Percentiles rank a stretch among this genome's conserved stretches.
Conservation (phyloP, 2,113 vertebrate genomes). For the Microcebus lehilahytsara region DNA sequence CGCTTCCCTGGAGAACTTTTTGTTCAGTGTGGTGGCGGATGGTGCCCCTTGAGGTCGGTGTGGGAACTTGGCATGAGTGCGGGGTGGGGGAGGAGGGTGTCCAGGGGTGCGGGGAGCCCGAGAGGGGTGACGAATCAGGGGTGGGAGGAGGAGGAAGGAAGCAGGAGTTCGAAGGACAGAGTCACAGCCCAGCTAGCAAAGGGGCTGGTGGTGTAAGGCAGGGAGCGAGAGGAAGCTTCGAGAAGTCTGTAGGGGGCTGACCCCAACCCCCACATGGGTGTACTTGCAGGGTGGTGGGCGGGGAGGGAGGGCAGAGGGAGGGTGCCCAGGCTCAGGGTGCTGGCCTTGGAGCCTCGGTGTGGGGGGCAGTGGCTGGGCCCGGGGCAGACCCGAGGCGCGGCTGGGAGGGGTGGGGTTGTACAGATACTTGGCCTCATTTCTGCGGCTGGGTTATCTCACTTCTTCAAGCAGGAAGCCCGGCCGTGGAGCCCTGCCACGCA, state of each 20-base stretch:
- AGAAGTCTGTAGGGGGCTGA: accelerated
- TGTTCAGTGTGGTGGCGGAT: background rate
- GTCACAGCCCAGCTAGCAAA: background rate
- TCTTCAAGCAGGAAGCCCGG: constrained; percentile 42
- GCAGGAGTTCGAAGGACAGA: background rate
- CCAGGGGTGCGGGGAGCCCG: accelerated
- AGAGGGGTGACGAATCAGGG: background rate
- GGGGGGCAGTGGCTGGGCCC: background rate
- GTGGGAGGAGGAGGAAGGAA: background rate
- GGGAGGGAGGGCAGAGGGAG: background rate
- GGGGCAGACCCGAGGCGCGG: background rate
- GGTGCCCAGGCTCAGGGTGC: background rate
- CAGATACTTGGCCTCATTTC: background rate
- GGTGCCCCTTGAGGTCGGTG: background rate
- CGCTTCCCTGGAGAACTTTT: background rate
- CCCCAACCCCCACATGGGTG: background rate
- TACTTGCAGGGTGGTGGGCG: background rate
- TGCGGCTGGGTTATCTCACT: constrained; percentile 42
- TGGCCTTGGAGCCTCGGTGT: background rate
- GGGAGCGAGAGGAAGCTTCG: background rate
- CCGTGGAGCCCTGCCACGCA: background rate
- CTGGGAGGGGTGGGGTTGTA: background rate
- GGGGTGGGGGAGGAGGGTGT: no score
- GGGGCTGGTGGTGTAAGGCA: accelerated
- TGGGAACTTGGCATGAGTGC: background rate